Evolutionary conservation across 2,888 invertebrate species (phyloP).

Genomic region (Hirudinaria manillensis): DNA sequence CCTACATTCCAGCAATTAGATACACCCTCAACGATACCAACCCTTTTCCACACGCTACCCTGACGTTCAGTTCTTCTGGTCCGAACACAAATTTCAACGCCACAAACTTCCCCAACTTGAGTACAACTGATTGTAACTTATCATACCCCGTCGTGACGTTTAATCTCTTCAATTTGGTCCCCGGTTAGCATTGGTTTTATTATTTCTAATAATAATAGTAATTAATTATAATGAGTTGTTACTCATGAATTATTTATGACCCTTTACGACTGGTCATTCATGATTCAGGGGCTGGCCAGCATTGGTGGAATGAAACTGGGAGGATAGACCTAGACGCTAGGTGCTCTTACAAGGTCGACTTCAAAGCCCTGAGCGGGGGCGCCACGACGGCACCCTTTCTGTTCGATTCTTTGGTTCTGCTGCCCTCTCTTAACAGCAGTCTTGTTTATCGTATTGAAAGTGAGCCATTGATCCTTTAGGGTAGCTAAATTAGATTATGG

Average conservation of each 20-base stretch:
- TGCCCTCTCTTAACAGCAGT: conserved; percentile 36
- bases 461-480: not conserved
- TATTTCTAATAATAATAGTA: not conserved
- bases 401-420: conserved; percentile 41
- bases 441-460: conserved; percentile 13
- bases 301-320: conserved; percentile 25
- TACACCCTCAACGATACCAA: conserved; percentile 36
- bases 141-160: conserved; percentile 4
- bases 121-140: not conserved
- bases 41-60: conserved; percentile 29
- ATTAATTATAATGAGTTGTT: too few species aligned
- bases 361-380: conserved; percentile 32
- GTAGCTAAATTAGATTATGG: not conserved
- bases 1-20: conserved; percentile 36
- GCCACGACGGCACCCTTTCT: conserved; percentile 29
- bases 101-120: conserved; percentile 7
- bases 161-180: conserved; percentile 15
- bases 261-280: too few species aligned
- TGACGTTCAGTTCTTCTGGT: conserved; percentile 30
- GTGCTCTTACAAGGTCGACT: conserved; percentile 37
- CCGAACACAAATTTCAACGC: not conserved
- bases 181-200: not conserved
- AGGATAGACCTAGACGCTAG: conserved; percentile 35
- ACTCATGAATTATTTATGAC: too few species aligned
- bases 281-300: conserved; percentile 32